A percentile compares a stretch with the other conserved stretches of the same genome.
Evolutionary conservation across 2,113 vertebrate genomes (phyloP).

Genomic region (Lathamus discolor): DNA sequence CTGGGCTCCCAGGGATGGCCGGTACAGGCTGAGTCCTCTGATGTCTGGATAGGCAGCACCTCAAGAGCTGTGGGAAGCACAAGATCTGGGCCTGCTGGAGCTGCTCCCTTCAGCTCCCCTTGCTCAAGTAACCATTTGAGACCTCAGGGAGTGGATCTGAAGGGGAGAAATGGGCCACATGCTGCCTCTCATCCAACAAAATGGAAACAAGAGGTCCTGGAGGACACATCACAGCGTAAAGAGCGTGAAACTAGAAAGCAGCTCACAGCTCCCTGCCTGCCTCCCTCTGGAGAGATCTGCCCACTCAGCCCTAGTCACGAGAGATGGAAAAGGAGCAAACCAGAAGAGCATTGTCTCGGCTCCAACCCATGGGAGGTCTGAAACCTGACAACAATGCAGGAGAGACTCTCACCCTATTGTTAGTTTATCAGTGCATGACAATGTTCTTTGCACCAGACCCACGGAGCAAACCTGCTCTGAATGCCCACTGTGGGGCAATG

Average conservation of each 20-base stretch:
- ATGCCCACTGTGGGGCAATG: neutral
- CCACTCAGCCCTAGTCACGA: neutral
- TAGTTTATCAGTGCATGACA: neutral
- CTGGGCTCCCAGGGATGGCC: neutral
- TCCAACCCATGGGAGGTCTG: neutral
- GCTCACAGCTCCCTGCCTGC: neutral
- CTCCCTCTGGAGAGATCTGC: conserved; percentile 4
- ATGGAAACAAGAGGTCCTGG: neutral
- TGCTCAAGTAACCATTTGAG: neutral
- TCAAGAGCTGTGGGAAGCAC: neutral
- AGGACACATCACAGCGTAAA: neutral
- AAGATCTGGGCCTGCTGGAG: neutral
- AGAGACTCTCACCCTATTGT: conserved; percentile 4
- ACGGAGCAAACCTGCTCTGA: neutral
- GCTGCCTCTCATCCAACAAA: neutral
- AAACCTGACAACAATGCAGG: conserved; percentile 2
- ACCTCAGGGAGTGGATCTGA: neutral
- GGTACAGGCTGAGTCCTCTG: neutral
- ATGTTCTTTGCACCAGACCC: rapidly evolving
- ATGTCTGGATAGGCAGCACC: neutral
- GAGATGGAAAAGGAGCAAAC: neutral
- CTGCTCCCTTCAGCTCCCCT: neutral
- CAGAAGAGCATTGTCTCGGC: neutral
- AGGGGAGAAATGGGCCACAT: neutral
- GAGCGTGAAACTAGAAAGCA: conserved; percentile 23